Percentiles rank a stretch among this genome's conserved stretches.
Conservation (phyloP, 2,113 vertebrate species). For the Chaetorhynchus papuensis region DNA sequence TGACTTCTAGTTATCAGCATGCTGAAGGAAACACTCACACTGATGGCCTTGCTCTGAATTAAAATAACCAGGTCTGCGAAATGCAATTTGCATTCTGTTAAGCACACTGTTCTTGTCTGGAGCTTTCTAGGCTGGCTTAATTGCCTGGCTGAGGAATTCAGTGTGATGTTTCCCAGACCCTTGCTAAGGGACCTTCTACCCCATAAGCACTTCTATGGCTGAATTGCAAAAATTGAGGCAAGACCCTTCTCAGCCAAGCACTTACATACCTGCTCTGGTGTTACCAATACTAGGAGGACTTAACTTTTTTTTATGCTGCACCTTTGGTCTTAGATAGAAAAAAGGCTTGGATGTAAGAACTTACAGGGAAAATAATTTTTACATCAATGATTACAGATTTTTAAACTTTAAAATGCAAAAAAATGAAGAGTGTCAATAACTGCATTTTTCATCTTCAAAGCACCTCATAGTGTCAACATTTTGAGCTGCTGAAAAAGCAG, state of each 20-base stretch:
- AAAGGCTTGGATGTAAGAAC: not conserved
- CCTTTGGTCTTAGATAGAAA: not conserved
- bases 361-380: not conserved
- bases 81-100: slow-evolving; percentile 12
- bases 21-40: not conserved
- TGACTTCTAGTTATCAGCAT: not conserved
- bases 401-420: not conserved
- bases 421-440: not conserved
- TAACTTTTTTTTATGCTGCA: not conserved
- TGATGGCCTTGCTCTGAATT: not conserved
- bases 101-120: not conserved
- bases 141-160: slow-evolving; percentile 1
- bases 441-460: not conserved
- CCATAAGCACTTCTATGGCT: not conserved
- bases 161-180: slow-evolving; percentile 1
- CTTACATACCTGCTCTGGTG: not conserved
- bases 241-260: not conserved
- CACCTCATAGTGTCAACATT: not conserved
- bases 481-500: not conserved
- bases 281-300: not conserved
- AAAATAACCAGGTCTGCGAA: slow-evolving; percentile 18
- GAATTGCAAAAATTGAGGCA: not conserved
- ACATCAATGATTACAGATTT: not conserved
- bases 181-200: not conserved
- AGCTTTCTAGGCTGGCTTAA: not conserved